A percentile compares a stretch with the other conserved stretches of the same genome.
phyloP scores from a whole-genome alignment of 2,113 vertebrate species.

The Tautogolabrus adspersus region DNA sequence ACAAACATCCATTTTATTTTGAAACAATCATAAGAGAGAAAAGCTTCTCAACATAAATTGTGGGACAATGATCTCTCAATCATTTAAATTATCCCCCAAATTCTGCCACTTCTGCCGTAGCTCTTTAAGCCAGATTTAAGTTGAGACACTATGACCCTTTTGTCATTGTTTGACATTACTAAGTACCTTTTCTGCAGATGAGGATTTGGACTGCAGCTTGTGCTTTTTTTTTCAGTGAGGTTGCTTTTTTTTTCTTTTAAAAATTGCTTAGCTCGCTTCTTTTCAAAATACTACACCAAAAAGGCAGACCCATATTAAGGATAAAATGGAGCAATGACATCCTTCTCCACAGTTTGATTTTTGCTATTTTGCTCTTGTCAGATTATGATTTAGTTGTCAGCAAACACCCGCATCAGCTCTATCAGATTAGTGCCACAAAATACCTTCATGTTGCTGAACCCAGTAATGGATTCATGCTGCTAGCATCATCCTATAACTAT shows the following conservation, averaged over 20 bases:
- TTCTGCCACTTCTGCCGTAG: background rate
- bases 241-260: conserved; percentile 1
- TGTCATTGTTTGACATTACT: conserved; percentile 2
- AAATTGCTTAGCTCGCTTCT: conserved; percentile 29
- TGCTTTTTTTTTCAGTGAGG: conserved; percentile 51
- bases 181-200: conserved; percentile 18
- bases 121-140: background rate
- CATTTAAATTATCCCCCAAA: background rate
- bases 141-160: background rate
- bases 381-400: conserved; percentile 38
- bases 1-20: background rate
- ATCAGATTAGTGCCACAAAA: conserved; percentile 20
- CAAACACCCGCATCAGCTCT: conserved; percentile 25
- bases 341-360: conserved; percentile 34
- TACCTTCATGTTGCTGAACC: conserved; percentile 32
- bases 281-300: conserved; percentile 33
- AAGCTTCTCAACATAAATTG: background rate
- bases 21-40: background rate
- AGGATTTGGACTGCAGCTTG: conserved; percentile 39
- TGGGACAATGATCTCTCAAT: background rate
- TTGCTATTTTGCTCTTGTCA: conserved; percentile 30
- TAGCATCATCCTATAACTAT: conserved; percentile 6
- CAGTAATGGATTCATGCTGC: conserved; percentile 23
- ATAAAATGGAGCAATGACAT: conserved; percentile 35
- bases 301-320: conserved; percentile 16